These are phyloP conservation scores for Saccostrea echinata DNA, from an alignment of 1,140 invertebrate genomes.

Conservation along the genomic window DNA sequence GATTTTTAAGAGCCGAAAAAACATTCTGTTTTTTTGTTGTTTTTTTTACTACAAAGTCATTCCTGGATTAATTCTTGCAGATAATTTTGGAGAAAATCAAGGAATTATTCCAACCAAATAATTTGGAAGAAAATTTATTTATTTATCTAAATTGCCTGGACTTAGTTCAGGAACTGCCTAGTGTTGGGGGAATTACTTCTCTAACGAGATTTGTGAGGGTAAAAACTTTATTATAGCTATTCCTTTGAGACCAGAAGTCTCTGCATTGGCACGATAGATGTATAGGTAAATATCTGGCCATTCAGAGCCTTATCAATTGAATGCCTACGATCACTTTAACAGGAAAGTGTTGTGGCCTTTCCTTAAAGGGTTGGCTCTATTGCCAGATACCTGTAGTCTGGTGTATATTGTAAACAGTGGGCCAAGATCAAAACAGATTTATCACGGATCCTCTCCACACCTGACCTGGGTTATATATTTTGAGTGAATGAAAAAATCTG, in stretches of 20 bases:
- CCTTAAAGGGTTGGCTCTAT: background rate
- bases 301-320: conserved; percentile 18
- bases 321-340: background rate
- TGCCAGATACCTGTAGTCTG: background rate
- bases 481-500: conserved; percentile 22
- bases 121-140: background rate
- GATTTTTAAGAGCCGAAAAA: background rate
- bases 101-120: background rate
- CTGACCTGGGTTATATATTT: background rate
- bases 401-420: conserved; percentile 3
- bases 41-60: background rate
- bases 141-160: background rate
- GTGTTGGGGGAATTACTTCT: background rate
- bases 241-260: background rate
- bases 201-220: background rate
- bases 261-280: background rate
- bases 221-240: background rate
- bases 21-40: background rate
- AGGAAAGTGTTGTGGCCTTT: conserved; percentile 13
- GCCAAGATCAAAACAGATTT: background rate
- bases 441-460: background rate
- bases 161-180: background rate
- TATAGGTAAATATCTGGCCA: background rate
- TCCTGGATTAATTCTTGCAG: background rate
- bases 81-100: conserved; percentile 20